These are phyloP conservation scores for Oscheius sp. DNA, from an alignment of 2,888 invertebrate genomes.

Conservation along the genomic window DNA sequence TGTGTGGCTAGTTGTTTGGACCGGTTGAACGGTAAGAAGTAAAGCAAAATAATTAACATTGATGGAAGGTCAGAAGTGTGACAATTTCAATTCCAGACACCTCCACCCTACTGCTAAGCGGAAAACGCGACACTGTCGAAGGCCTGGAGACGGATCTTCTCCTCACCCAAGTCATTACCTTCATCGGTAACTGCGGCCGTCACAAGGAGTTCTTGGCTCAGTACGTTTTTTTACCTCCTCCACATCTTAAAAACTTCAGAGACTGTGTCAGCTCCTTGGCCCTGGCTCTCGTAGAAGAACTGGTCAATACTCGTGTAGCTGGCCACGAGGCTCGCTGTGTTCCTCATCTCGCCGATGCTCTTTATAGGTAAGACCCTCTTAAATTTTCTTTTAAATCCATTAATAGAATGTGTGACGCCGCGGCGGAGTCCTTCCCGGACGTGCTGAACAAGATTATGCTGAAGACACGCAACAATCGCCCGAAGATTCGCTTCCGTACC, in stretches of 20 bases:
- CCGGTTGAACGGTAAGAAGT: too few relatives aligned
- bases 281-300: conserved; percentile 59
- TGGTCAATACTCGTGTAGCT: conserved; percentile 63
- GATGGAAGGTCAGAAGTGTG: not conserved
- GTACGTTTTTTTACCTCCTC: conserved; percentile 40
- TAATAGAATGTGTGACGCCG: conserved; percentile 48
- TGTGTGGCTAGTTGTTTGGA: too few relatives aligned
- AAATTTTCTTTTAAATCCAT: not conserved
- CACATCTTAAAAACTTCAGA: conserved; percentile 43
- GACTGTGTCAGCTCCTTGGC: conserved; percentile 61
- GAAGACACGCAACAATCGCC: conserved; percentile 52
- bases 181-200: conserved; percentile 60
- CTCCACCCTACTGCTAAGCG: conserved; percentile 48
- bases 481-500: conserved; percentile 59
- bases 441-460: conserved; percentile 56
- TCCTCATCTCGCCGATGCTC: conserved; percentile 51
- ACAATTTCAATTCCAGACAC: conserved; percentile 34
- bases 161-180: conserved; percentile 50
- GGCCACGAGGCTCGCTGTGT: conserved; percentile 69
- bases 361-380: conserved; percentile 41
- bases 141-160: conserved; percentile 55
- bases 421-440: conserved; percentile 50
- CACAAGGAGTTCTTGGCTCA: conserved; percentile 60
- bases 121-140: conserved; percentile 56
- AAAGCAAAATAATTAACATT: too few relatives aligned